A percentile compares a stretch with the other conserved stretches of the same genome.
Evolutionary conservation across 2,888 invertebrate species (phyloP).

Genomic region (Sycophila texana): DNA sequence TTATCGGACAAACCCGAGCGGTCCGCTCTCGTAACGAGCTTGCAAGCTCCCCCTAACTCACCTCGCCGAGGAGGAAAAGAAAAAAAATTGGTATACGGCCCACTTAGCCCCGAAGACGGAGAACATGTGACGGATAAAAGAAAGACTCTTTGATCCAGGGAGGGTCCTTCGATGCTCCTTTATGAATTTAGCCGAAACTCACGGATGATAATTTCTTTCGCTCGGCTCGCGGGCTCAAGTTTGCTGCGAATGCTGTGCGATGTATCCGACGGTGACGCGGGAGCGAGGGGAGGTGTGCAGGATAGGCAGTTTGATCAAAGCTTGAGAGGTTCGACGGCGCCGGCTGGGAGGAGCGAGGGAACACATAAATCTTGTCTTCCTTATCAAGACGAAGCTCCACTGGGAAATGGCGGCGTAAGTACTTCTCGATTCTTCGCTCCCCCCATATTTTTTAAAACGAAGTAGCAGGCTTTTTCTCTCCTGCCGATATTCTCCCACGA

Average conservation of each 20-base stretch:
- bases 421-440: constrained; percentile 48
- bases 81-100: neutral
- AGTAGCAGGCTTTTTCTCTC: constrained; percentile 4
- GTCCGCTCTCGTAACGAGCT: constrained; percentile 36
- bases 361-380: constrained; percentile 70
- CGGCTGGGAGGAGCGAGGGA: constrained; percentile 61
- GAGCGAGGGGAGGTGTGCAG: constrained; percentile 52
- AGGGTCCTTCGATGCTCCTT: constrained; percentile 25
- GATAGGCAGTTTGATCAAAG: constrained; percentile 54
- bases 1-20: constrained; percentile 67
- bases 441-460: constrained; percentile 36
- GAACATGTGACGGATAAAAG: constrained; percentile 41
- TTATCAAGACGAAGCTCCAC: constrained; percentile 66
- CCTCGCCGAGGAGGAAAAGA: neutral
- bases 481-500: constrained; percentile 23
- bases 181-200: constrained; percentile 33
- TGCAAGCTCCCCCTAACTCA: neutral
- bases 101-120: neutral
- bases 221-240: constrained; percentile 9
- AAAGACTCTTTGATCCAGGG: constrained; percentile 32
- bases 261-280: neutral
- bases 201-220: constrained; percentile 24
- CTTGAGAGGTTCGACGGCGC: constrained; percentile 31
- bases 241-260: too few species aligned
- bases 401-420: constrained; percentile 67